A percentile compares a stretch with the other conserved stretches of the same genome.
phyloP scores from a whole-genome alignment of 2,888 invertebrate genomes.

The Torymus aiolomorphi region DNA sequence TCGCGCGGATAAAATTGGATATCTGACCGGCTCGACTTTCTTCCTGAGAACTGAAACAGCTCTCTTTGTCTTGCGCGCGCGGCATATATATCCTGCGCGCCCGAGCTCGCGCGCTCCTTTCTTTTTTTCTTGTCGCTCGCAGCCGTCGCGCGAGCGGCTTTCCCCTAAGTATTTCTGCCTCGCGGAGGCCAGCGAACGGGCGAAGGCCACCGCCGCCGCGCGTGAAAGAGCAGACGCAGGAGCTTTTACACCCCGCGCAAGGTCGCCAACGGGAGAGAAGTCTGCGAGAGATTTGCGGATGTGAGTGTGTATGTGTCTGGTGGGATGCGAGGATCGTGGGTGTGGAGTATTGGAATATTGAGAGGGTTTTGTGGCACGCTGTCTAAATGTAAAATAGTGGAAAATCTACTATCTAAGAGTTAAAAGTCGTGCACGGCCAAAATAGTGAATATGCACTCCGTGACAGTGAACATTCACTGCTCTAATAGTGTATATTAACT shows the following conservation, averaged over 20 bases:
- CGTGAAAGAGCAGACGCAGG: background rate
- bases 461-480: no score
- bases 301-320: background rate
- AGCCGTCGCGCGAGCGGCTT: background rate
- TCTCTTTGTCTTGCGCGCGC: background rate
- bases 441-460: no score
- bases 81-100: background rate
- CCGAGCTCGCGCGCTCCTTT: background rate
- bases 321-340: no score
- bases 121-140: background rate
- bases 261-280: constrained; percentile 5
- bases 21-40: constrained; percentile 64
- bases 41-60: constrained; percentile 61
- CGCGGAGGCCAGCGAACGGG: constrained; percentile 35
- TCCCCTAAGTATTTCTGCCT: constrained; percentile 5
- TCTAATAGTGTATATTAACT: no score
- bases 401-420: no score
- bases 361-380: no score
- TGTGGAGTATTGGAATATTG: no score
- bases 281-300: background rate
- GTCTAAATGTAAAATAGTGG: no score
- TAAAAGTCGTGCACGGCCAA: no score
- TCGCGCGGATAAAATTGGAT: constrained; percentile 63
- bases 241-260: constrained; percentile 35
- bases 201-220: background rate